Conservation (phyloP, 2,797 vertebrate genomes). For the Bradypus variegatus region DNA sequence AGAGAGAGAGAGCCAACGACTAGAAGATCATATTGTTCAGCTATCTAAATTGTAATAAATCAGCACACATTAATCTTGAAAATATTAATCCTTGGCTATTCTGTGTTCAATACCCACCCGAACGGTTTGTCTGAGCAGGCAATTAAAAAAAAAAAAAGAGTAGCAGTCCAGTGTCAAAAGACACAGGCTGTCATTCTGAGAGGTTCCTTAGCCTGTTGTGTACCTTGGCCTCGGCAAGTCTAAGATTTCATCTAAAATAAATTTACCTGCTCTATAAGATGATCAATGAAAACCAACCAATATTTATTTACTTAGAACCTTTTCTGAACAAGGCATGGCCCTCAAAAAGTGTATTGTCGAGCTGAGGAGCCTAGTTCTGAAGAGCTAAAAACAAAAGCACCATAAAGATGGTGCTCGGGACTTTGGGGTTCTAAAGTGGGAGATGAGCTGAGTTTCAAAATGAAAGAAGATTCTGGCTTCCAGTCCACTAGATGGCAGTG, state of each 20-base stretch:
- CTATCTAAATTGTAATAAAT: not conserved
- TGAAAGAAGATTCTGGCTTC: not conserved
- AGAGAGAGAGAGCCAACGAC: not conserved
- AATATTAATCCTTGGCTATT: not conserved
- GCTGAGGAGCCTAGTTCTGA: not conserved
- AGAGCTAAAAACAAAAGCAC: conserved; percentile 6
- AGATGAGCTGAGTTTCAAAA: not conserved
- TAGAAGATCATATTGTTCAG: not conserved
- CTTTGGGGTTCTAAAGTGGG: not conserved
- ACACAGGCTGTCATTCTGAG: not conserved
- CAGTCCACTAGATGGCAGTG: too few species aligned
- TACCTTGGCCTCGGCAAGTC: not conserved
- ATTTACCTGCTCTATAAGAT: not conserved
- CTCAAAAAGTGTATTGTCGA: not conserved
- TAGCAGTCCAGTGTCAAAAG: not conserved
- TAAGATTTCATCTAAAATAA: not conserved
- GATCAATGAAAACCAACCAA: not conserved
- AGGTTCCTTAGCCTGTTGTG: not conserved
- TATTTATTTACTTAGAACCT: not conserved
- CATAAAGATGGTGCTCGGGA: not conserved
- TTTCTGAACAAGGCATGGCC: not conserved
- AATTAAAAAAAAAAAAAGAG: not conserved
- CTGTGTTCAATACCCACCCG: too few species aligned
- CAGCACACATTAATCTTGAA: not conserved
- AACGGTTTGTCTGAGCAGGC: not conserved